A percentile compares a stretch with the other conserved stretches of the same genome.
phyloP scores from a whole-genome alignment of 2,797 vertebrate species.

The Chaetodon trifasciatus region DNA sequence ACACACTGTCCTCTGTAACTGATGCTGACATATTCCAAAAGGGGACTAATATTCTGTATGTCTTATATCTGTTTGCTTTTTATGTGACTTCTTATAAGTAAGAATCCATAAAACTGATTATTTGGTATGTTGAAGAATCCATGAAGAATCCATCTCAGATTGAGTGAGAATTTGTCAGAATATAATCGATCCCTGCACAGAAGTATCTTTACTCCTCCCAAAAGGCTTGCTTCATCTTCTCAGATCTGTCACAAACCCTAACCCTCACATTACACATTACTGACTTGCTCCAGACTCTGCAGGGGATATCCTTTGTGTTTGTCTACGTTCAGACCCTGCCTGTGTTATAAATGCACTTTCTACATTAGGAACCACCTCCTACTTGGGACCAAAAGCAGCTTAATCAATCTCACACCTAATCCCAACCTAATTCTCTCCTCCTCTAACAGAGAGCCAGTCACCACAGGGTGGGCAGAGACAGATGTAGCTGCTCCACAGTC shows the following conservation, averaged over 20 bases:
- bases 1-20: too few species aligned
- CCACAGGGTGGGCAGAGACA: constrained; percentile 61
- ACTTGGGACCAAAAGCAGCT: constrained; percentile 53
- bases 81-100: background rate
- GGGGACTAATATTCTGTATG: too few species aligned
- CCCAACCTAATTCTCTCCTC: constrained; percentile 60
- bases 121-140: background rate
- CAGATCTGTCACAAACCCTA: constrained; percentile 13
- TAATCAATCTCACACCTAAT: constrained; percentile 75
- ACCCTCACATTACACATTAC: constrained; percentile 2
- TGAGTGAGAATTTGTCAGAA: background rate
- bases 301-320: constrained; percentile 53
- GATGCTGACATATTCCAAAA: too few species aligned
- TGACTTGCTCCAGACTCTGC: constrained; percentile 22
- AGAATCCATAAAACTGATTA: background rate
- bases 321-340: constrained; percentile 26
- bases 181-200: background rate
- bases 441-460: constrained; percentile 47
- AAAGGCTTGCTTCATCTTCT: background rate
- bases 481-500: constrained; percentile 64
- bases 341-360: constrained; percentile 57
- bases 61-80: background rate
- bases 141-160: background rate
- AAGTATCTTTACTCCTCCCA: background rate
- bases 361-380: constrained; percentile 52